phyloP scores from a whole-genome alignment of 2,113 vertebrate species.

The Monarcha castaneiventris region DNA sequence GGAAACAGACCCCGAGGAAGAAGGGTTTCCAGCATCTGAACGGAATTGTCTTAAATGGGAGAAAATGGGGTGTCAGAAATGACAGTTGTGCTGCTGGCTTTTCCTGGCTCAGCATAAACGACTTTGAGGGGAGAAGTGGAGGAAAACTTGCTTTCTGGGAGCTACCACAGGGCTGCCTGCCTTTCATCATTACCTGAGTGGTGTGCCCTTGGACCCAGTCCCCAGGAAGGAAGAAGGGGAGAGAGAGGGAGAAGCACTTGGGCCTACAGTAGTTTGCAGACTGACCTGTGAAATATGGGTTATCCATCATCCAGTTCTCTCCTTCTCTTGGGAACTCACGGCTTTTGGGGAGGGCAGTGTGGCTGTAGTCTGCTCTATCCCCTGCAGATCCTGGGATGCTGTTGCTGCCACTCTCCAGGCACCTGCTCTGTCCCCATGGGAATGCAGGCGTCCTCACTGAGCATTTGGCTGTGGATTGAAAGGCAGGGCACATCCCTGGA shows the following conservation, averaged over 20 bases:
- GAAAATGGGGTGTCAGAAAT: neutral
- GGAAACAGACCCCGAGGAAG: neutral
- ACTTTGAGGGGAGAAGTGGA: neutral
- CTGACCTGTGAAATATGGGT: neutral
- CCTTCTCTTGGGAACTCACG: neutral
- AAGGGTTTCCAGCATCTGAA: neutral
- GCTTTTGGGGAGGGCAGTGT: neutral
- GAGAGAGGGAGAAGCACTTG: neutral
- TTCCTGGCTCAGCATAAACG: neutral
- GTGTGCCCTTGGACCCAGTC: neutral
- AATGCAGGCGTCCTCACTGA: neutral
- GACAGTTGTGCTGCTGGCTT: neutral
- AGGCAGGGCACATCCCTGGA: neutral
- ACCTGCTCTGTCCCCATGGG: rapidly evolving
- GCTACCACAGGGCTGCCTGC: neutral
- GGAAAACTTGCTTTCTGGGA: neutral
- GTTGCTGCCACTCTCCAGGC: neutral
- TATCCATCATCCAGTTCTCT: neutral
- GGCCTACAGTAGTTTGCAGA: neutral
- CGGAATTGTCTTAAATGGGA: neutral
- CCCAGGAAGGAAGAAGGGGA: neutral
- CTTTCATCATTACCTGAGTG: neutral
- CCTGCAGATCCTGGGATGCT: neutral
- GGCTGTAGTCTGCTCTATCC: neutral
- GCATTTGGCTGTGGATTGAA: neutral